phyloP scores from a whole-genome alignment of 2,888 invertebrate species.

The Chironomus riparius region DNA sequence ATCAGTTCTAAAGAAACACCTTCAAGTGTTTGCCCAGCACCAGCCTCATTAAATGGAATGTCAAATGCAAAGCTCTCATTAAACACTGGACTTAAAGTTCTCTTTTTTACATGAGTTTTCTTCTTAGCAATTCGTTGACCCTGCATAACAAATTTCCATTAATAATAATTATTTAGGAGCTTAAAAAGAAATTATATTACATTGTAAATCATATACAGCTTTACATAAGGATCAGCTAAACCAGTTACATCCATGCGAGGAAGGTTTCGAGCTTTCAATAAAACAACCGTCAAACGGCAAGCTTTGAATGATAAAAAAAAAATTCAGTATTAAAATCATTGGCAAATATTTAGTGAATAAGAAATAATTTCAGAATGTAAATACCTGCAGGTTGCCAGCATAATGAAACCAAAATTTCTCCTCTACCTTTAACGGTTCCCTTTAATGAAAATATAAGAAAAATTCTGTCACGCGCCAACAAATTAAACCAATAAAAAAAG shows the following conservation, averaged over 20 bases:
- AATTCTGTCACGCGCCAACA: not conserved
- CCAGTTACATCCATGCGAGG: conserved; percentile 98
- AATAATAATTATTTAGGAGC: not conserved
- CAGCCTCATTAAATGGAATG: conserved; percentile 66
- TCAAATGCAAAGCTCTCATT: conserved; percentile 99
- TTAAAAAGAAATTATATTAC: not conserved
- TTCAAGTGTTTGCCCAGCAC: conserved; percentile 40
- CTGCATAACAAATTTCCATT: conserved; percentile 32
- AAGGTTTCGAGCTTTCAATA: conserved; percentile 92
- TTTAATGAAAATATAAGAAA: not conserved
- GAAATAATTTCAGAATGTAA: too few relatives aligned
- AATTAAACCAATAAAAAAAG: not conserved
- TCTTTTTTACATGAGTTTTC: conserved; percentile 97
- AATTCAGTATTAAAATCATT: too few relatives aligned
- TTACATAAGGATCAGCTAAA: conserved; percentile 90
- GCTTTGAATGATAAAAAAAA: conserved; percentile 41
- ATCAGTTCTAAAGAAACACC: conserved; percentile 42
- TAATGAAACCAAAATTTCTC: conserved; percentile 88
- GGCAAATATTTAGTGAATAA: too few relatives aligned
- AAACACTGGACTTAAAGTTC: conserved; percentile 95
- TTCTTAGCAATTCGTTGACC: conserved; percentile 98
- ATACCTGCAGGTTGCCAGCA: conserved; percentile 87
- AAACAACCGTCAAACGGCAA: conserved; percentile 88
- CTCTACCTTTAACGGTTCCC: conserved; percentile 86
- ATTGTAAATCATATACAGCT: conserved; percentile 53